Conservation (phyloP, 2,888 invertebrate species). For the Epirrita christyi region DNA sequence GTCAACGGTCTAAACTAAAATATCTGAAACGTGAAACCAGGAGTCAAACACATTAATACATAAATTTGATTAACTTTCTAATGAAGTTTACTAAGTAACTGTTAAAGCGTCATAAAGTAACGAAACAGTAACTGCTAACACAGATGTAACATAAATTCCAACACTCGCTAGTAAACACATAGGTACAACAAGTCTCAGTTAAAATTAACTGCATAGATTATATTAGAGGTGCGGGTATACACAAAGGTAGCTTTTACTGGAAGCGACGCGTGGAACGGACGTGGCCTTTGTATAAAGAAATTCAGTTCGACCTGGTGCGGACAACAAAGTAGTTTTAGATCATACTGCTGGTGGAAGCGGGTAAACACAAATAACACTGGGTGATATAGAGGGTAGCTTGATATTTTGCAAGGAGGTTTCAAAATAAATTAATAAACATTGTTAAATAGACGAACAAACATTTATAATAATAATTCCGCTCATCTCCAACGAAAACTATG, state of each 20-base stretch:
- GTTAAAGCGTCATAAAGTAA: no score
- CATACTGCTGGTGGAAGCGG: conserved; percentile 3
- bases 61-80: no score
- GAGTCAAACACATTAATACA: no score
- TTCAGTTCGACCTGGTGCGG: conserved; percentile 53
- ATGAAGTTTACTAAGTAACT: no score
- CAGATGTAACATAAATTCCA: no score
- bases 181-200: conserved; percentile 21
- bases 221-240: conserved; percentile 44
- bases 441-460: no score
- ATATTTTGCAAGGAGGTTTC: not conserved
- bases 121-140: no score
- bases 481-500: no score
- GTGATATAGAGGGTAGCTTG: conserved; percentile 19
- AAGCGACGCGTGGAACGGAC: conserved; percentile 55
- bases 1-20: no score
- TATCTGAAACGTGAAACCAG: no score
- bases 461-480: no score
- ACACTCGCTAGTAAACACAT: conserved; percentile 6
- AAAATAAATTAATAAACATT: not conserved
- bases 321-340: conserved; percentile 64
- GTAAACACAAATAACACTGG: conserved; percentile 10
- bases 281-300: conserved; percentile 71
- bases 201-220: conserved; percentile 42
- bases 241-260: conserved; percentile 52